Percentiles rank a stretch among this genome's conserved stretches.
These are phyloP conservation scores for Pogonognathellus flavescens DNA, from an alignment of 1,140 invertebrate species.

Conservation along the genomic window DNA sequence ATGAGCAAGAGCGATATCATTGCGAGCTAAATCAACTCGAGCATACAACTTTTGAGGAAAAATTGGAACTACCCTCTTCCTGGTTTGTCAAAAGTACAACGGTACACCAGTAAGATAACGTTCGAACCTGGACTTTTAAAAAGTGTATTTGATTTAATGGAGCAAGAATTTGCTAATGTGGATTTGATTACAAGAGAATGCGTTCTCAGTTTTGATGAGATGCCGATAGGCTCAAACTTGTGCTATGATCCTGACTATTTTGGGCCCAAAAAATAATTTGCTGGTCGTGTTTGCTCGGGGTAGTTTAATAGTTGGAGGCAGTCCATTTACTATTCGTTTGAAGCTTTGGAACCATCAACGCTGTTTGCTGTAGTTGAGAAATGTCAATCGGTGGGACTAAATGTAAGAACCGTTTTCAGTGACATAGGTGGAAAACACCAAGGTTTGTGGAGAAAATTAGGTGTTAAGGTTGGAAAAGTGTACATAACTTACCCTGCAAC, in stretches of 20 bases:
- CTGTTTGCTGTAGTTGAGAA: too few species aligned
- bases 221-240: not conserved
- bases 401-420: not conserved
- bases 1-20: not conserved
- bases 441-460: not conserved
- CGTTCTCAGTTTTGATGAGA: not conserved
- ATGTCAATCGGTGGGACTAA: not conserved
- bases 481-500: not conserved
- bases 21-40: not conserved
- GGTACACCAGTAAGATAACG: not conserved
- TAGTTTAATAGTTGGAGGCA: not conserved
- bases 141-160: not conserved
- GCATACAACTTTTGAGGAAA: not conserved
- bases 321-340: not conserved
- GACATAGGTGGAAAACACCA: not conserved
- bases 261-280: not conserved
- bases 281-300: not conserved
- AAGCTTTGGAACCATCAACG: too few species aligned
- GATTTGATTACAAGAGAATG: not conserved
- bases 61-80: not conserved
- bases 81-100: not conserved
- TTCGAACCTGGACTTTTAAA: not conserved
- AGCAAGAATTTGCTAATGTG: not conserved
- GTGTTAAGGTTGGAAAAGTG: not conserved
- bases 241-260: not conserved